These are phyloP conservation scores for Cremastobaeus sp. DNA, from an alignment of 2,888 invertebrate genomes.

Conservation along the genomic window DNA sequence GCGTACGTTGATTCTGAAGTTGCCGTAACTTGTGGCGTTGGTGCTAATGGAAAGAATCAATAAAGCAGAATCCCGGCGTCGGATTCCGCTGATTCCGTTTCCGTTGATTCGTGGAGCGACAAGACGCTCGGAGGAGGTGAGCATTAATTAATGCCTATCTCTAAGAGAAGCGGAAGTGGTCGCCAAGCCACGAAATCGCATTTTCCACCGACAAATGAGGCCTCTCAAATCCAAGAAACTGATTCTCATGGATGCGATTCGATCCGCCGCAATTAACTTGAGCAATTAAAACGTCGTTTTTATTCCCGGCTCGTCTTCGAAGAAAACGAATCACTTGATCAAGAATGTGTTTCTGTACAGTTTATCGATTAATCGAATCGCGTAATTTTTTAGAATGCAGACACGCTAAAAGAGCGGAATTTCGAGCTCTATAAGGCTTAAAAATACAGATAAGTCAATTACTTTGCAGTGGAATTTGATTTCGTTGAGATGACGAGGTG, in stretches of 20 bases:
- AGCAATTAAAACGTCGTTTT: not conserved
- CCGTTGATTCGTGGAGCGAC: slow-evolving; percentile 45
- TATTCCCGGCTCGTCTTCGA: too few relatives aligned
- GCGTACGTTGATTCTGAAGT: slow-evolving; percentile 44
- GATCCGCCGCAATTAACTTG: slow-evolving; percentile 23
- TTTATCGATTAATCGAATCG: too few relatives aligned
- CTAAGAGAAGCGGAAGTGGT: slow-evolving; percentile 9
- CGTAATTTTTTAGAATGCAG: too few relatives aligned
- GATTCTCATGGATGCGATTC: slow-evolving; percentile 13
- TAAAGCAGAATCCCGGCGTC: slow-evolving; percentile 59
- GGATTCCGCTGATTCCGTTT: slow-evolving; percentile 51
- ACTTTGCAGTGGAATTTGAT: slow-evolving; percentile 14
- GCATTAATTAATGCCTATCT: slow-evolving; percentile 57
- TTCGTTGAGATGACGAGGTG: not conserved
- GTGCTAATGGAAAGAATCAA: slow-evolving; percentile 61
- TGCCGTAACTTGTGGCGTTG: slow-evolving; percentile 48
- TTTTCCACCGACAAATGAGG: slow-evolving; percentile 46
- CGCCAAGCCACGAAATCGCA: slow-evolving; percentile 33
- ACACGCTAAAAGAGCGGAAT: too few relatives aligned
- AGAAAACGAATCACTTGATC: too few relatives aligned
- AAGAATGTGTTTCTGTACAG: too few relatives aligned
- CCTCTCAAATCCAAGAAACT: slow-evolving; percentile 1
- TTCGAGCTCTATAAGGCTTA: too few relatives aligned
- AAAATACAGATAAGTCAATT: too few relatives aligned
- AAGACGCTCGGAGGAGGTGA: slow-evolving; percentile 30